Evolutionary conservation across 2,797 vertebrate species (phyloP).

Genomic region (Eulemur rubriventer): DNA sequence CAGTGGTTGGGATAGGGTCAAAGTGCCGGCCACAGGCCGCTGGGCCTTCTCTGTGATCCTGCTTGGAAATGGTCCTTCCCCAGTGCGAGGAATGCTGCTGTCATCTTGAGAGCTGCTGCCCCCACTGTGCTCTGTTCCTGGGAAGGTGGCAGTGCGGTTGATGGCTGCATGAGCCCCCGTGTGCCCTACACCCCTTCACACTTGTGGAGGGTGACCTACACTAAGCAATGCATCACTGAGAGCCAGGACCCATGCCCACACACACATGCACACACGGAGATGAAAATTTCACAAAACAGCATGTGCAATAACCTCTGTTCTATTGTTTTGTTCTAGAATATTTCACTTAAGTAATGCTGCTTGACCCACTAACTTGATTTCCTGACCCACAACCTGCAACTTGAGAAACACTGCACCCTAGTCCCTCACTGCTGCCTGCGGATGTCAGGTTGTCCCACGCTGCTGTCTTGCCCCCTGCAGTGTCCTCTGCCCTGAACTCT

Average conservation of each 20-base stretch:
- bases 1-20: not conserved
- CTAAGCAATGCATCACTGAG: not conserved
- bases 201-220: not conserved
- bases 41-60: not conserved
- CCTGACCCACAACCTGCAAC: not conserved
- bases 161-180: not conserved
- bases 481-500: not conserved
- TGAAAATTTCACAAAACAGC: not conserved
- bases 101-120: not conserved
- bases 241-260: fast-evolving
- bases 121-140: not conserved
- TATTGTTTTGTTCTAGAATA: not conserved
- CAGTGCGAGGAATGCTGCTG: fast-evolving
- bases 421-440: not conserved
- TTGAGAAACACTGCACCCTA: not conserved
- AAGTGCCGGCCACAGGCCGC: not conserved
- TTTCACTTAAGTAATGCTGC: not conserved
- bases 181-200: fast-evolving
- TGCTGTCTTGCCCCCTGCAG: no score
- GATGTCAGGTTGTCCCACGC: not conserved
- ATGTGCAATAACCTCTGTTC: fast-evolving
- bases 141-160: not conserved
- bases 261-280: not conserved
- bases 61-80: not conserved
- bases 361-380: not conserved